Evolutionary conservation across 1,140 invertebrate genomes (phyloP), one percentile per base, ranked within the genome.

Genomic region (Protaetia brevitarsis): DNA sequence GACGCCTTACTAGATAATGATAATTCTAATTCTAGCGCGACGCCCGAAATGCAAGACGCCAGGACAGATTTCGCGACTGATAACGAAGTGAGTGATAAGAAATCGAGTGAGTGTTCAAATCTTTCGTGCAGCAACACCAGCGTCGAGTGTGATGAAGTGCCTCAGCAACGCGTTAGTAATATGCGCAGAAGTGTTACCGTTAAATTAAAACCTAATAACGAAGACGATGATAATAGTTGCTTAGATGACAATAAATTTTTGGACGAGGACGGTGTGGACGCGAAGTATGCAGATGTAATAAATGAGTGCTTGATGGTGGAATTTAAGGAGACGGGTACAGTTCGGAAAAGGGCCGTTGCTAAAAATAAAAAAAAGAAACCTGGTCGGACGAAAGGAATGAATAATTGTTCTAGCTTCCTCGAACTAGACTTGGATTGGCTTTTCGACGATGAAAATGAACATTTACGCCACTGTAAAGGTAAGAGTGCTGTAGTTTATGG

Each of bases 21-120:
- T 82, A 84, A 83, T 73, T 83, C 81, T 62, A 84, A 83, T 78
- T 84, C 82, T 67, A 84, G 83, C 75, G 83, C 80, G 69, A 83
- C 82, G 73, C 82, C 81, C 68, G 82, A 84, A 66, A 79, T 78
- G 71, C 77, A 78, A 64, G 79, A 80, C 69, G 73, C 79, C 36
- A 66, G 72, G 21, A 68, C 62, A 11, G 76, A 77, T 45, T 70
- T 72, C 64, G 66, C 64, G 6, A 73, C 73, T 21, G 74, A 75
- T 67, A 73, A 74, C 37, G 74, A 75, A 23, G 19, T 68, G 23
- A 75, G 72, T 65, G 74, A 77, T 51, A 76, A 75, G 63, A 78
- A 77, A 64, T 66, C 73, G n/a, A 73, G 73, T 68, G 73, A 77
- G 41, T 74, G 69, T 61, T 73, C 74, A 13, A 73, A 73, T 68